Evolutionary conservation across 2,888 invertebrate genomes (phyloP), one percentile per base, ranked within the genome.

Genomic region (Eurois occulta): DNA sequence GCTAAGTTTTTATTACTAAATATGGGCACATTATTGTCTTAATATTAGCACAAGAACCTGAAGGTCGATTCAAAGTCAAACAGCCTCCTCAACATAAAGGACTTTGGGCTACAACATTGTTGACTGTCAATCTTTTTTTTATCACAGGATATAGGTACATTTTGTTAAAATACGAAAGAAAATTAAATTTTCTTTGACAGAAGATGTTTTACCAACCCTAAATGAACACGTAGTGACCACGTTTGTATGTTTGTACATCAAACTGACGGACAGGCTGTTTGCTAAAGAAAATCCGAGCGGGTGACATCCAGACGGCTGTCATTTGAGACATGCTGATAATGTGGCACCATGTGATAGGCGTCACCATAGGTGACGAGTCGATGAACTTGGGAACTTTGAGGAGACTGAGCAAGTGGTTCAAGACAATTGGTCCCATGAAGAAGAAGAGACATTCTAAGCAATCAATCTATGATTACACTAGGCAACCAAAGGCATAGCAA

Each of bases 241-340:
- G 76, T 71, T 52, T 86, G 76, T 90, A 35, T 90, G 82, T 90
- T 89, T 88, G 83, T 76, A 64, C 75, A 88, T 71, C 88, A 87
- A 81, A 58, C 78, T 90, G 90, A 91, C 70, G 72, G 92, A 91
- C 92, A 87, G 85, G 38, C 69, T 92, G 86, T 92, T 92, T 93
- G 87, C 72, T 58, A 62, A 60, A 62, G 87, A 87, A 88, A 89
- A 84, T 72, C 87, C 77, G 69, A 46, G 72, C 58, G 46, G 16
- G 35, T 84, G 80, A 75, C 67, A 75, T 28, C 58, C 43, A 64
- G 66, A 78, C 72, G 72, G 43, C 65, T 78, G 67, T 55, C 84
- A 78, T n/a, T 35, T 66, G 67, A 60, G 52, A 41, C n/a, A 41
- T 46, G 58, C 46, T 73, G 66, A 86, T 77, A 70, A 67, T 62